A percentile compares a stretch with the other conserved stretches of the same genome.
These are phyloP conservation scores for Eristalinus sepulchralis DNA, from an alignment of 2,888 invertebrate species.

Conservation along the genomic window DNA sequence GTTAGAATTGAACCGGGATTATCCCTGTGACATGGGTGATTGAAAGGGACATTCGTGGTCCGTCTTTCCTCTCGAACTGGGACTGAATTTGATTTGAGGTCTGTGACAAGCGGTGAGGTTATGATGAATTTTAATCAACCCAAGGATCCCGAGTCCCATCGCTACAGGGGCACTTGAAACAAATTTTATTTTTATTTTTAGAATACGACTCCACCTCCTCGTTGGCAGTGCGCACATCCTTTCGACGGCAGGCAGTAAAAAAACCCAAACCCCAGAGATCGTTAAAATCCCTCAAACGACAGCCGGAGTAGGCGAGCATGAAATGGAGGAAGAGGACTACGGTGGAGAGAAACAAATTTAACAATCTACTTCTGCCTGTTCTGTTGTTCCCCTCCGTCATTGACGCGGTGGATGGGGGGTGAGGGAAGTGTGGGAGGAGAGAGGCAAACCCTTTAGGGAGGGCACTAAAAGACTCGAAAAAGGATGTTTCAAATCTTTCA, in stretches of 20 bases:
- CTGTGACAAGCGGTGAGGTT: neutral
- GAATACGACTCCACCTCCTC: neutral
- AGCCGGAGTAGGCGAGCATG: neutral
- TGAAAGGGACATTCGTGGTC: slow-evolving; percentile 25
- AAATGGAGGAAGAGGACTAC: neutral
- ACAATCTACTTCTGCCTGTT: slow-evolving; percentile 30
- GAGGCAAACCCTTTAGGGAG: slow-evolving; percentile 5
- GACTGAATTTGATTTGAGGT: neutral
- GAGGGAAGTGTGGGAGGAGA: no score
- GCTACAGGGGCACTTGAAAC: slow-evolving; percentile 13
- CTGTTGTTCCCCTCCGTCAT: neutral
- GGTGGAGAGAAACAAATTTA: slow-evolving; percentile 8
- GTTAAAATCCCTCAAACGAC: slow-evolving; percentile 36
- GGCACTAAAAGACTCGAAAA: slow-evolving; percentile 34
- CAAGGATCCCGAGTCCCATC: slow-evolving; percentile 13
- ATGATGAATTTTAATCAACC: slow-evolving; percentile 42
- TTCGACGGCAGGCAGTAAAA: slow-evolving; percentile 12
- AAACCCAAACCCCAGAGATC: slow-evolving; percentile 15
- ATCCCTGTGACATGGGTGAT: slow-evolving; percentile 9
- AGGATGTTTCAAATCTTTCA: slow-evolving; percentile 48
- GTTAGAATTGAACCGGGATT: neutral
- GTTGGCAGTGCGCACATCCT: neutral
- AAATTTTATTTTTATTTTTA: slow-evolving; percentile 29
- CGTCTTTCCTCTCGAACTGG: neutral
- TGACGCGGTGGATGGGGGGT: no score